Base-by-base conservation (phyloP, 2,797 vertebrate genomes). In the Spondyliosoma cantharus region DNA sequence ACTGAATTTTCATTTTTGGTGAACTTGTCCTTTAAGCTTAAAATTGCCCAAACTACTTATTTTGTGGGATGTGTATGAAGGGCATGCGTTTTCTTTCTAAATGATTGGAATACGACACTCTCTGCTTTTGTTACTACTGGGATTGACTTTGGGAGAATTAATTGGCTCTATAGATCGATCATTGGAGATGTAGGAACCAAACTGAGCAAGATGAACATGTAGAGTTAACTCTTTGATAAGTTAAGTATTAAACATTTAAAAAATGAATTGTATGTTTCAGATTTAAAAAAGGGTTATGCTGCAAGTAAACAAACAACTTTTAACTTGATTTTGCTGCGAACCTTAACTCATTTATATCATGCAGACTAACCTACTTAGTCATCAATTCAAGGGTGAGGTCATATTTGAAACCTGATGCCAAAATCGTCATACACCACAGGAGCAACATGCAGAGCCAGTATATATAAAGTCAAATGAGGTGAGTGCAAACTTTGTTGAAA, bases 381-480 rank as follows among this genome's bases (percentile, higher is more conserved):
- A 29, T 53, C 13, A 78, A 83, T 59, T 45, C 13, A 37, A 15
- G 19, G 9, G 15, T 68, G 43, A 85, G 69, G 27, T 88, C 63
- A 81, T 68, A 48, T 48, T 83, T 79, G 37, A 71, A 78, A 80
- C 19, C 37, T 68, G 46, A 66, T 6, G 32, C 8, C 27, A 45
- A 63, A 76, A 24, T 0, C 12, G 27, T 15, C 50, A 8, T 8
- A 72, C 29, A 50, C 66, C 22, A 37, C 56, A 66, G 76, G 43
- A 80, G 56, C 27, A 61, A 70, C 32, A 37, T 7, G 43, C 64
- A 25, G 49, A 27, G 80, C 53, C 76, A 74, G 32, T 74, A 53
- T 50, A 62, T 58, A 71, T 61, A 53, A 69, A 87, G 83, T 81
- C 80, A 89, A 84, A 89, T 57, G 88, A 90, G 84, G 86, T 86